Conservation (phyloP, 2,797 vertebrate genomes). For the Uromys caudimaculatus region DNA sequence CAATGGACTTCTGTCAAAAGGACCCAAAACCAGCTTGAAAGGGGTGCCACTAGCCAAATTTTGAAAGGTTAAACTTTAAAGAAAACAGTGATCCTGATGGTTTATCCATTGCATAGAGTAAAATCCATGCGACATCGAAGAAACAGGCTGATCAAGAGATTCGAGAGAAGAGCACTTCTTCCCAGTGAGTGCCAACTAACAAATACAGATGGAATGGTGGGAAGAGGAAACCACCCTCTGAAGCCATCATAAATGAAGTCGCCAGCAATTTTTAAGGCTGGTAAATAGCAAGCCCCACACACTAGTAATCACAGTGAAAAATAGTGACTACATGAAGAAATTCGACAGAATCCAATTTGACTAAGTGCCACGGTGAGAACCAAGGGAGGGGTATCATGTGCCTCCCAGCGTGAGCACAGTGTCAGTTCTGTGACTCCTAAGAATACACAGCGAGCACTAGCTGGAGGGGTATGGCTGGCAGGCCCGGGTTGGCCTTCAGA, state of each 20-base stretch:
- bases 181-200: neutral
- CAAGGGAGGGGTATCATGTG: neutral
- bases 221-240: neutral
- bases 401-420: neutral
- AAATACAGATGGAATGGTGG: neutral
- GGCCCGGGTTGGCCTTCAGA: neutral
- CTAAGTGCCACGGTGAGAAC: neutral
- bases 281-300: neutral
- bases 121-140: neutral
- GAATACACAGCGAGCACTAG: neutral
- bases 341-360: neutral
- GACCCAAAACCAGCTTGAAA: neutral
- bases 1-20: neutral
- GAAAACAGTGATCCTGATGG: neutral
- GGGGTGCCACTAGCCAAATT: neutral
- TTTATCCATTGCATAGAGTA: neutral
- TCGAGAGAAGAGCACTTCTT: neutral
- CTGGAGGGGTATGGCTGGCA: neutral
- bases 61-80: conserved; percentile 27
- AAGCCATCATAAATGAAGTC: neutral
- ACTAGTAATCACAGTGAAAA: neutral
- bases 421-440: neutral
- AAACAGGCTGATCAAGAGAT: neutral
- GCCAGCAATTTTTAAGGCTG: neutral
- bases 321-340: neutral